A percentile compares a stretch with the other conserved stretches of the same genome.
phyloP scores from a whole-genome alignment of 2,113 vertebrate genomes.

The Rallus limicola region DNA sequence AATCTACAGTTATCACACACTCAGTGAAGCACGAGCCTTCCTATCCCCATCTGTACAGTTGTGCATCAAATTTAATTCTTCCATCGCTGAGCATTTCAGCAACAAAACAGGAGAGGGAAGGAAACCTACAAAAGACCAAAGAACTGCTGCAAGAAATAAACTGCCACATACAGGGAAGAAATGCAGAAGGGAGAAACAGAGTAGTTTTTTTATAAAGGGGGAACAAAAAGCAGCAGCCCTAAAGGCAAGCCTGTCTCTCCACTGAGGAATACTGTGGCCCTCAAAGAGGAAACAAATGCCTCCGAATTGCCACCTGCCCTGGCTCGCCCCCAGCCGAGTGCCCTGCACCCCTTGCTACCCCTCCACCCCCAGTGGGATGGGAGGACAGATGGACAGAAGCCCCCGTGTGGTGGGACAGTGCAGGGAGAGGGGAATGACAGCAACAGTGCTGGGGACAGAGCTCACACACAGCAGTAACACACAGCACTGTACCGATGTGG shows the following conservation, averaged over 20 bases:
- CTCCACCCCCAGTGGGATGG: too few relatives aligned
- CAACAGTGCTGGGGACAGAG: too few relatives aligned
- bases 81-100: background rate
- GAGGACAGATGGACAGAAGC: too few relatives aligned
- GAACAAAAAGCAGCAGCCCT: background rate
- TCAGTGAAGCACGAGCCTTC: background rate
- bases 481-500: too few relatives aligned
- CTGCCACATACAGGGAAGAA: background rate
- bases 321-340: too few relatives aligned
- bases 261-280: background rate
- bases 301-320: background rate
- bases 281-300: background rate
- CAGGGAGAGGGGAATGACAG: too few relatives aligned
- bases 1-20: background rate
- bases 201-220: background rate
- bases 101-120: background rate
- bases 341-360: too few relatives aligned
- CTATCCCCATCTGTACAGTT: background rate
- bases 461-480: too few relatives aligned
- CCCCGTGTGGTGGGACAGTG: too few relatives aligned
- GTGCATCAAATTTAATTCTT: background rate
- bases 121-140: background rate
- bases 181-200: background rate
- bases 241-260: background rate
- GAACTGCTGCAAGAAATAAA: background rate